A percentile compares a stretch with the other conserved stretches of the same genome.
phyloP scores from a whole-genome alignment of 2,797 vertebrate genomes.

The Gymnoscopelus braueri region DNA sequence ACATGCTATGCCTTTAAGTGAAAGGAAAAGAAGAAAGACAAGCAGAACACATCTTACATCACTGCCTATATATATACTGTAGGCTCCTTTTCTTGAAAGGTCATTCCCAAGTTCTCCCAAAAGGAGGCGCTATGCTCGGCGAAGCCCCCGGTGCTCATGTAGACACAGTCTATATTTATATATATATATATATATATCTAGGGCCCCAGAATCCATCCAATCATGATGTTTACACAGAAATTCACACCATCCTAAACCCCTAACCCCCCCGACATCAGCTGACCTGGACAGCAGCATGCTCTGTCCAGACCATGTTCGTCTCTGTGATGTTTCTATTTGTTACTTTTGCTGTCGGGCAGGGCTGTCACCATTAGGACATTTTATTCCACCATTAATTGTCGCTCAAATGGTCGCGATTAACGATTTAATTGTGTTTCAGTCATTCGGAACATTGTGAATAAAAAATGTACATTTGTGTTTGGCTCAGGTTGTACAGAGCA shows the following conservation, averaged over 20 bases:
- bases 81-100: constrained; percentile 25
- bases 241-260: constrained; percentile 87
- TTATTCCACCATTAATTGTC: no score
- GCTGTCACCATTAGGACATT: no score
- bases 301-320: constrained; percentile 44
- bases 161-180: constrained; percentile 73
- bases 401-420: no score
- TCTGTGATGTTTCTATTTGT: constrained; percentile 1
- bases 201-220: constrained; percentile 87
- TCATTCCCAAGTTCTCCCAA: constrained; percentile 80
- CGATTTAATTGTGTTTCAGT: no score
- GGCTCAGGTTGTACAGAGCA: no score
- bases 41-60: no score
- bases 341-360: constrained; percentile 38
- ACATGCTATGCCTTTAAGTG: no score
- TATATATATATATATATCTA: constrained; percentile 21
- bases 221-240: constrained; percentile 95
- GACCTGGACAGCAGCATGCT: constrained; percentile 87
- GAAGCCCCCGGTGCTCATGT: constrained; percentile 60
- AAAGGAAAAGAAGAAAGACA: no score
- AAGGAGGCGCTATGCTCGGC: constrained; percentile 1
- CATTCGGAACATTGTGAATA: no score
- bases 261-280: constrained; percentile 81
- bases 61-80: neutral
- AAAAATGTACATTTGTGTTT: no score